Conservation (phyloP, 2,113 vertebrate genomes). For the Stomatorhinus ivindoensis region DNA sequence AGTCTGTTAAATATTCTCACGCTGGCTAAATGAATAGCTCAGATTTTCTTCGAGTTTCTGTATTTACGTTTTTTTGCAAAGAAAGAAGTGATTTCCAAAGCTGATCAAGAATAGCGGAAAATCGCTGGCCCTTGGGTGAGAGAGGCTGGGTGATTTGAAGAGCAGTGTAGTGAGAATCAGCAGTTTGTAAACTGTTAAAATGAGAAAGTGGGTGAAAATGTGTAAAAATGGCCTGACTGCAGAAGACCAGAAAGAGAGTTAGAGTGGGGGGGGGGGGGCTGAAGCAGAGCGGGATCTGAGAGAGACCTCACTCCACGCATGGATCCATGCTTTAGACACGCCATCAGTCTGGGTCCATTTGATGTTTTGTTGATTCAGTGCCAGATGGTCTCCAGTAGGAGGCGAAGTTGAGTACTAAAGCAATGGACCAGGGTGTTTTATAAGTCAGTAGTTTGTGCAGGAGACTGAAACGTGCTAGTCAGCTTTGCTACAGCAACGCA, state of each 20-base stretch:
- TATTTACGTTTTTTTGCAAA: not conserved
- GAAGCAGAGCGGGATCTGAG: not conserved
- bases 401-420: not conserved
- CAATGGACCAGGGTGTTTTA: not conserved
- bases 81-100: not conserved
- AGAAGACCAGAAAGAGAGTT: not conserved
- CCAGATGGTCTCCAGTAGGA: not conserved
- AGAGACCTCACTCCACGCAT: not conserved
- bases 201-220: not conserved
- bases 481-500: not conserved
- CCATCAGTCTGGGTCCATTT: not conserved
- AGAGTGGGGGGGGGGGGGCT: not conserved
- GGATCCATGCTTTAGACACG: not conserved
- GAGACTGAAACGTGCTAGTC: not conserved
- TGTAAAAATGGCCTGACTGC: not conserved
- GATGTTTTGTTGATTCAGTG: not conserved
- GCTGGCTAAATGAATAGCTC: not conserved
- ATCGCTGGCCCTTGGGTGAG: not conserved
- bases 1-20: not conserved
- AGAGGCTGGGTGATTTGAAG: not conserved
- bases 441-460: not conserved
- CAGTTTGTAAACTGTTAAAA: not conserved
- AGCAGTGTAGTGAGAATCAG: not conserved
- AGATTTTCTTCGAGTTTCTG: not conserved
- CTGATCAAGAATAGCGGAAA: not conserved